Percentiles rank a stretch among this genome's conserved stretches.
These are phyloP conservation scores for Mirza zaza DNA, from an alignment of 2,113 vertebrate genomes.

Conservation along the genomic window DNA sequence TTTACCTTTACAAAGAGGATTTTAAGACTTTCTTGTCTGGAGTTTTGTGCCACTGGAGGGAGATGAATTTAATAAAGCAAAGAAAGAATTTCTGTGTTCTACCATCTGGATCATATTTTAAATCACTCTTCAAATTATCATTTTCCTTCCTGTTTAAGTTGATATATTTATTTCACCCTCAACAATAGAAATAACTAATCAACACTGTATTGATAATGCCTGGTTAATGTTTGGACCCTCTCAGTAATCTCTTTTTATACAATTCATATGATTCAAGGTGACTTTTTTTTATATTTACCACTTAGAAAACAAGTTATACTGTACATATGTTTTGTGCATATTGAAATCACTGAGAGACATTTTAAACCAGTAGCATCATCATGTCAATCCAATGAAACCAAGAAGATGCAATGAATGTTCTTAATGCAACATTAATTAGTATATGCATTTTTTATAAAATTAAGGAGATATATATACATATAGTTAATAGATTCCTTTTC, in stretches of 20 bases:
- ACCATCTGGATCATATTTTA: background rate
- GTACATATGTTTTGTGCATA: background rate
- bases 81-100: background rate
- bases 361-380: background rate
- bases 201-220: background rate
- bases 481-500: background rate
- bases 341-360: background rate
- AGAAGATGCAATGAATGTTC: background rate
- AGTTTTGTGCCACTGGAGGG: background rate
- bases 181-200: constrained; percentile 11
- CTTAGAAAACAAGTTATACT: background rate
- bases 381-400: background rate
- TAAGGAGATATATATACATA: background rate
- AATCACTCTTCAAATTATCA: background rate
- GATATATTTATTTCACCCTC: background rate
- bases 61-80: constrained; percentile 5
- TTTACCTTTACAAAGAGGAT: background rate
- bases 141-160: background rate
- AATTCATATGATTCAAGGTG: background rate
- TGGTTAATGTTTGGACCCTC: background rate
- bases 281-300: background rate
- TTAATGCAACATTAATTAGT: background rate
- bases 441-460: background rate
- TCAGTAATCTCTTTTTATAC: background rate
- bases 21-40: background rate